These are phyloP conservation scores for Lepidurus arcticus DNA, from an alignment of 1,140 invertebrate genomes.

Conservation along the genomic window DNA sequence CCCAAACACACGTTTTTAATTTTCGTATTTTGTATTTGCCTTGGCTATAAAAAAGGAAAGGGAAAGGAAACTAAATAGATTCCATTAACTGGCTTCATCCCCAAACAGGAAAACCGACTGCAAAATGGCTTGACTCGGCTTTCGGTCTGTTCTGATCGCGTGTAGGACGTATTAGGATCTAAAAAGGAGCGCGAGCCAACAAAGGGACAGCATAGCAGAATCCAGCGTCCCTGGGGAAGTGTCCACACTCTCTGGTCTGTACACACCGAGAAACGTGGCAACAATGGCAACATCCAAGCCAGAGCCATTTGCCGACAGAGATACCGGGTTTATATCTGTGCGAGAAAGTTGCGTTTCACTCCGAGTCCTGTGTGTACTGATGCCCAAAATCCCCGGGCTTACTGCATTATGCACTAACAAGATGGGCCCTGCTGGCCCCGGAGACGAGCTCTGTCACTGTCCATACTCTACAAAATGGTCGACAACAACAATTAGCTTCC, in stretches of 20 bases:
- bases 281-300: not conserved
- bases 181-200: not conserved
- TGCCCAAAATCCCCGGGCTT: constrained; percentile 14
- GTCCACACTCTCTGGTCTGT: not conserved
- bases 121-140: too few species aligned
- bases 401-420: constrained; percentile 19
- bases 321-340: not conserved
- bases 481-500: constrained; percentile 19
- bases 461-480: not conserved
- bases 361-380: not conserved
- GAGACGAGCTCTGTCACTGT: constrained; percentile 17
- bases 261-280: not conserved
- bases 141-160: not conserved
- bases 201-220: constrained; percentile 9
- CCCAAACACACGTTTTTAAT: not conserved
- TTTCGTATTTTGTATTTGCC: not conserved
- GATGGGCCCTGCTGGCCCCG: constrained; percentile 11
- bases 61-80: too few species aligned
- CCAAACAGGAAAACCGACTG: too few species aligned
- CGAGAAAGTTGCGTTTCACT: not conserved
- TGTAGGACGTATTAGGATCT: not conserved
- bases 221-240: not conserved
- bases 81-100: too few species aligned
- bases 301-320: not conserved
- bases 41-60: too few species aligned